phyloP scores from a whole-genome alignment of 2,797 vertebrate genomes.

The Muscicapa comitata region DNA sequence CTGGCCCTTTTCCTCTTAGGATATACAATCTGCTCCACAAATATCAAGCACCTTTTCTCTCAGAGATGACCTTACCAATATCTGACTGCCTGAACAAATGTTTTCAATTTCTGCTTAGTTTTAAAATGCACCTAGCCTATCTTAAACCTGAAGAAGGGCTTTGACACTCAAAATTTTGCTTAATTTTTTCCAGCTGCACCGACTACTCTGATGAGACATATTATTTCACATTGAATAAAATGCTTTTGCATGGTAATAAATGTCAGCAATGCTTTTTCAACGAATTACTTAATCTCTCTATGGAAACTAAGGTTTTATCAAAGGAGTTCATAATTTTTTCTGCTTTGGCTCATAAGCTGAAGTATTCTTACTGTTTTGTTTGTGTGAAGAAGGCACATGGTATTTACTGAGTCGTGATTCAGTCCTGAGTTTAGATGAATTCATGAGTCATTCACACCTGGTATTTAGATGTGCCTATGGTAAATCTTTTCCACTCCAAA shows the following conservation, averaged over 20 bases:
- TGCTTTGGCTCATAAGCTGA: background rate
- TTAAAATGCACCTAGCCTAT: background rate
- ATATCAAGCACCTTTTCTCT: background rate
- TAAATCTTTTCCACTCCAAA: background rate
- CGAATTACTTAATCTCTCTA: background rate
- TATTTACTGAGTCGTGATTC: background rate
- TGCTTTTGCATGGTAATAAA: background rate
- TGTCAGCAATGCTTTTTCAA: background rate
- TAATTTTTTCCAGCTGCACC: background rate
- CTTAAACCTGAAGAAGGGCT: background rate
- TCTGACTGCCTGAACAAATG: background rate
- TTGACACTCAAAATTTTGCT: background rate
- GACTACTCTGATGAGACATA: background rate
- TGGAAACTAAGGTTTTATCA: background rate
- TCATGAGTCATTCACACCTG: conserved; percentile 24
- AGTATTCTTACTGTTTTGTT: background rate
- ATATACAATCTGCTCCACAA: background rate
- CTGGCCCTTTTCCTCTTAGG: background rate
- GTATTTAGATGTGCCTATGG: background rate
- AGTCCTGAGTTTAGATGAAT: background rate
- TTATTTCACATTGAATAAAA: background rate
- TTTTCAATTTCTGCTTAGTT: background rate
- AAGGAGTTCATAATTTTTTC: background rate
- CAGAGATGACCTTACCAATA: background rate
- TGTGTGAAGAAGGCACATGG: background rate